Conservation (phyloP, 2,888 invertebrate genomes). For the Lysandra coridon region DNA sequence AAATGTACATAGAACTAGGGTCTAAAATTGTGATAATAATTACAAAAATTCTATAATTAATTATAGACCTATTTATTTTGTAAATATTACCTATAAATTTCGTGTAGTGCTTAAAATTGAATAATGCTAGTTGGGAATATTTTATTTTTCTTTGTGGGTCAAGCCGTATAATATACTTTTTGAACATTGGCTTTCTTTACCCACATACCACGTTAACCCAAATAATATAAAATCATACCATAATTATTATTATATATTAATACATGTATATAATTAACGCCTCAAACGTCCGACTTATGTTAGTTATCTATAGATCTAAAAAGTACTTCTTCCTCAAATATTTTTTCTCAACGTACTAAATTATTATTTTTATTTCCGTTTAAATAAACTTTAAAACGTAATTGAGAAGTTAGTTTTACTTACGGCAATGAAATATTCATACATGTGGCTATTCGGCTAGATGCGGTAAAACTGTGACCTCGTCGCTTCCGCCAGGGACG, state of each 20-base stretch:
- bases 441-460: neutral
- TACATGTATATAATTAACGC: no score
- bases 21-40: neutral
- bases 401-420: neutral
- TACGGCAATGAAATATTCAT: neutral
- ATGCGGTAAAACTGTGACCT: conserved; percentile 1
- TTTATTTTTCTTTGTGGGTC: no score
- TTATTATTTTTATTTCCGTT: neutral
- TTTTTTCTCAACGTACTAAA: no score
- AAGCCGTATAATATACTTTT: no score
- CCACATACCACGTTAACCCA: no score
- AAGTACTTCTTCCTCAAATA: no score
- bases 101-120: neutral
- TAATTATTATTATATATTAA: no score
- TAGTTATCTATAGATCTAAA: no score
- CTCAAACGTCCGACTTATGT: no score
- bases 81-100: neutral
- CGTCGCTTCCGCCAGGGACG: neutral
- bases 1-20: neutral
- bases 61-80: neutral
- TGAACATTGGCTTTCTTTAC: no score
- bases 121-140: no score
- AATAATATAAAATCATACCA: no score
- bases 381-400: neutral
- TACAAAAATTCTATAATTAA: neutral